These are phyloP conservation scores for Pseudococcus jackbeardsleyi DNA, from an alignment of 2,888 invertebrate species.

Conservation along the genomic window DNA sequence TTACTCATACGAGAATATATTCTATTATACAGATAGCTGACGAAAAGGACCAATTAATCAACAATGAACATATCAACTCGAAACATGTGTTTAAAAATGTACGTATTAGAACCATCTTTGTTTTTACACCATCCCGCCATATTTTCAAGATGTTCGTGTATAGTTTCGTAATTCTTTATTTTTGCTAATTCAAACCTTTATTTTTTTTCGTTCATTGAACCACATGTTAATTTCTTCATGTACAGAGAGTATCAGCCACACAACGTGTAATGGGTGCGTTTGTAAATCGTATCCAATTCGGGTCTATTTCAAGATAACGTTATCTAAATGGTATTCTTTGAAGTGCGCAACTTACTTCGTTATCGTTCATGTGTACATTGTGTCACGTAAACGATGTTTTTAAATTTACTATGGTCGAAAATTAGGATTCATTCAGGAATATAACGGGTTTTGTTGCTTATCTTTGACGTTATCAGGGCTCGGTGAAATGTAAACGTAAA, in stretches of 20 bases:
- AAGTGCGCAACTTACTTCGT: neutral
- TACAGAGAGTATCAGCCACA: neutral
- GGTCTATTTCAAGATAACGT: neutral
- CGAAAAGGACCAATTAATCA: neutral
- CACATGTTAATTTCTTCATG: neutral
- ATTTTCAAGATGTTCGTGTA: neutral
- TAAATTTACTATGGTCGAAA: neutral
- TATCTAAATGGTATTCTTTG: neutral
- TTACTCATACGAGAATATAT: neutral
- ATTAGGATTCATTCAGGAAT: neutral
- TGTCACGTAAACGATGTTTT: neutral
- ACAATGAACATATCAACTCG: neutral
- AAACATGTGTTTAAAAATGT: neutral
- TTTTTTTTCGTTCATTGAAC: neutral
- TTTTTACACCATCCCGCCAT: neutral
- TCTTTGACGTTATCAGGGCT: neutral
- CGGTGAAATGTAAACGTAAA: neutral
- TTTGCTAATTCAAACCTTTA: neutral
- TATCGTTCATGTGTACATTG: neutral
- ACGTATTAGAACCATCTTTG: neutral
- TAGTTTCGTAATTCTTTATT: neutral
- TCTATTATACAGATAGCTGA: neutral
- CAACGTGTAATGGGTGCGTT: neutral
- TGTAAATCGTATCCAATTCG: neutral
- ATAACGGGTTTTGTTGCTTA: neutral